Percentiles rank a stretch among this genome's conserved stretches.
Evolutionary conservation across 1,140 invertebrate species (phyloP).

Genomic region (Planococcus citri): DNA sequence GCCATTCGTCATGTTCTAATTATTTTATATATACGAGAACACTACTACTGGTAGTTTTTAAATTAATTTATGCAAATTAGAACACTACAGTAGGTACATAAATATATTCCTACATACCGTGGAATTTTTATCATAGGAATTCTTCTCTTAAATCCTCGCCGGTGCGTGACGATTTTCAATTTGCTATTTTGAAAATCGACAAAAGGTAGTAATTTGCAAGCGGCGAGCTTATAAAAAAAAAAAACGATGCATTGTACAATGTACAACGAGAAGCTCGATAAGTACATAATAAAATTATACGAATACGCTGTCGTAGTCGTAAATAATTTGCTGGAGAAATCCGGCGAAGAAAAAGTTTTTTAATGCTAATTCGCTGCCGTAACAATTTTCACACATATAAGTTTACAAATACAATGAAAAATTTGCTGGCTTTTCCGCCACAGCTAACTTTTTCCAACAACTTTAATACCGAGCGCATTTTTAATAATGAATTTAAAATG

Average conservation of each 20-base stretch:
- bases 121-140: background rate
- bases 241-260: too few species aligned
- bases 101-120: too few species aligned
- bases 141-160: background rate
- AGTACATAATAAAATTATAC: background rate
- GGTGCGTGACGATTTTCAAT: background rate
- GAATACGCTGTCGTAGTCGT: background rate
- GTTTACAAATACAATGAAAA: background rate
- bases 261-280: too few species aligned
- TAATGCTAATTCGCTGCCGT: background rate
- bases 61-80: constrained; percentile 4
- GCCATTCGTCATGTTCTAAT: background rate
- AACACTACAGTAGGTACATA: background rate
- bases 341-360: constrained; percentile 1
- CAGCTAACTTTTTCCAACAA: background rate
- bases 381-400: background rate
- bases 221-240: too few species aligned
- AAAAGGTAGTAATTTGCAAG: too few species aligned
- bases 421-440: background rate
- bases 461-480: background rate
- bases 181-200: background rate
- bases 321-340: background rate
- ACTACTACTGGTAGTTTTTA: too few species aligned
- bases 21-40: background rate
- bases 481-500: constrained; percentile 5